Percentiles rank a stretch among this genome's conserved stretches.
phyloP scores from a whole-genome alignment of 1,140 invertebrate species.

The Delia radicum region DNA sequence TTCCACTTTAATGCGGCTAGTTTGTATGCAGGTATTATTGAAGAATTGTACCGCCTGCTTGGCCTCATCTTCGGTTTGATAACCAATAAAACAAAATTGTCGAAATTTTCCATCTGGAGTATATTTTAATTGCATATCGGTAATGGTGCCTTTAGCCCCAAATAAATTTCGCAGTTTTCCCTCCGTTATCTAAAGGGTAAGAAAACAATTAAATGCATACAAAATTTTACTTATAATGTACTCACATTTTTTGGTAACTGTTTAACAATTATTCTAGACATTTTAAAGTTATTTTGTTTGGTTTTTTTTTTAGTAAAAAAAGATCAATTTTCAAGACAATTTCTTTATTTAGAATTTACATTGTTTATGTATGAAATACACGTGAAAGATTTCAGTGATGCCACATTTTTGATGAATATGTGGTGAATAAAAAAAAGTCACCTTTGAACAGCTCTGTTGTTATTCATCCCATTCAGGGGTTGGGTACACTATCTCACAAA shows the following conservation, averaged over 20 bases:
- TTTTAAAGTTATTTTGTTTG: background rate
- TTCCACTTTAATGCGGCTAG: constrained; percentile 77
- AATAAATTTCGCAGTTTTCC: constrained; percentile 77
- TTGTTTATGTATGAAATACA: constrained; percentile 25
- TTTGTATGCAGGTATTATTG: constrained; percentile 81
- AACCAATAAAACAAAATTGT: constrained; percentile 91
- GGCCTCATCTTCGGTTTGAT: constrained; percentile 77
- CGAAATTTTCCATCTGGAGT: constrained; percentile 88
- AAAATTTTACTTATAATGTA: background rate
- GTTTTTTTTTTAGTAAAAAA: background rate
- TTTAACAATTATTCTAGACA: constrained; percentile 29
- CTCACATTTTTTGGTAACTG: constrained; percentile 29
- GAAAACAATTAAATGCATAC: background rate
- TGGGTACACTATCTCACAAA: no score
- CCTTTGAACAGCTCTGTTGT: no score
- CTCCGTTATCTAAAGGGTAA: constrained; percentile 72
- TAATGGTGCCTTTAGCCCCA: constrained; percentile 77
- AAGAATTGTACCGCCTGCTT: constrained; percentile 73
- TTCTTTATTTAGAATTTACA: constrained; percentile 1
- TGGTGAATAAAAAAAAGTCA: no score
- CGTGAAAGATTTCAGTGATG: constrained; percentile 20
- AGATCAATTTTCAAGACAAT: background rate
- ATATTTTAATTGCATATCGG: constrained; percentile 90
- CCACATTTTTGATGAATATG: background rate
- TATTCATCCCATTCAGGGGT: no score